Conservation (phyloP, 2,797 vertebrate species). For the Melanotaenia maccullochi region DNA sequence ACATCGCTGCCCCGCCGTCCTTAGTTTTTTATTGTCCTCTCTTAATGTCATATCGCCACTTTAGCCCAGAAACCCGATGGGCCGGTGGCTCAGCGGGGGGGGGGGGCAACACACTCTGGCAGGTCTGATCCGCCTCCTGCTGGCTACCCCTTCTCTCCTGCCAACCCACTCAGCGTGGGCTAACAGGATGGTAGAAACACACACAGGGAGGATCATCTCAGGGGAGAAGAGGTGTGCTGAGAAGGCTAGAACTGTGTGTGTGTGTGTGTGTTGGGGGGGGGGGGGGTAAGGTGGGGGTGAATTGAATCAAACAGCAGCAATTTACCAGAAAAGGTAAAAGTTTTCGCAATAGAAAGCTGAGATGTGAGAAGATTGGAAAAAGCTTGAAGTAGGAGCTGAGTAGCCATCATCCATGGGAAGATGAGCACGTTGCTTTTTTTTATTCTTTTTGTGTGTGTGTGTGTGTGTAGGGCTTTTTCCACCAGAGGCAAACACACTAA, state of each 20-base stretch:
- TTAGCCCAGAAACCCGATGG: conserved; percentile 3
- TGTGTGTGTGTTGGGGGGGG: too few relatives aligned
- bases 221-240: conserved; percentile 1
- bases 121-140: conserved; percentile 56
- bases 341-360: conserved; percentile 27
- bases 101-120: conserved; percentile 57
- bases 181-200: conserved; percentile 46
- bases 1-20: neutral
- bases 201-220: conserved; percentile 32
- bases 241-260: neutral
- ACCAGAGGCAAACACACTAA: neutral
- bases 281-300: conserved; percentile 15
- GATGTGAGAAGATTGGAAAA: conserved; percentile 15
- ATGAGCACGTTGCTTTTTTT: conserved; percentile 17
- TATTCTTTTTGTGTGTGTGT: conserved; percentile 1
- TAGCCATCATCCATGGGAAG: conserved; percentile 14
- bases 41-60: conserved; percentile 17
- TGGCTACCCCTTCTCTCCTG: conserved; percentile 59
- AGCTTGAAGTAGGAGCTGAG: conserved; percentile 43
- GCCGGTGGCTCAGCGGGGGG: conserved; percentile 52
- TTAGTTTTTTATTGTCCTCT: conserved; percentile 30
- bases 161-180: conserved; percentile 66
- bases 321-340: conserved; percentile 31
- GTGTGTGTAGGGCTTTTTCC: conserved; percentile 6
- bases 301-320: conserved; percentile 37